phyloP scores from a whole-genome alignment of 2,888 invertebrate genomes.

The Cataglyphis albicans region DNA sequence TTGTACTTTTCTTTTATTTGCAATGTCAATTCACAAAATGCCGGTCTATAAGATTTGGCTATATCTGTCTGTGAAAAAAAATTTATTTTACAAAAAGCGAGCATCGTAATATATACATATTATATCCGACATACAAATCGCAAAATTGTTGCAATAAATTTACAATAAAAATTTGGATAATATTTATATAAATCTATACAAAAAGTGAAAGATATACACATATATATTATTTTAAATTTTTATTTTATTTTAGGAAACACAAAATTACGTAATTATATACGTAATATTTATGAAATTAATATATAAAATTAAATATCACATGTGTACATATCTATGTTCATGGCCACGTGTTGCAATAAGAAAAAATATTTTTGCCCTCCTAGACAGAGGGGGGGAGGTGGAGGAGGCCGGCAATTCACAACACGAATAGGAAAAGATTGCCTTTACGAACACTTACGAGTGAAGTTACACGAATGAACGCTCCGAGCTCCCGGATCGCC shows the following conservation, averaged over 20 bases:
- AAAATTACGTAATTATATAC: background rate
- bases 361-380: conserved; percentile 6
- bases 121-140: background rate
- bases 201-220: background rate
- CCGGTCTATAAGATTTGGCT: background rate
- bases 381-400: background rate
- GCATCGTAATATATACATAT: background rate
- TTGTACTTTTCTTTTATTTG: background rate
- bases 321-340: background rate
- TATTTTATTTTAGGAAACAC: background rate
- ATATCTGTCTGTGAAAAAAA: background rate
- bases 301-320: background rate
- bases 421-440: background rate
- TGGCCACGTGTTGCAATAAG: background rate
- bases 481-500: conserved; percentile 68
- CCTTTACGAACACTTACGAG: conserved; percentile 56
- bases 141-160: background rate
- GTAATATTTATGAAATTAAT: background rate
- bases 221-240: background rate
- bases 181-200: background rate
- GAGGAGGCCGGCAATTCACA: background rate
- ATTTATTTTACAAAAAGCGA: background rate
- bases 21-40: background rate
- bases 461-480: conserved; percentile 60
- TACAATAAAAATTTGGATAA: background rate